A percentile compares a stretch with the other conserved stretches of the same genome.
phyloP scores from a whole-genome alignment of 2,888 invertebrate genomes.

The Philhelius pedissequus region DNA sequence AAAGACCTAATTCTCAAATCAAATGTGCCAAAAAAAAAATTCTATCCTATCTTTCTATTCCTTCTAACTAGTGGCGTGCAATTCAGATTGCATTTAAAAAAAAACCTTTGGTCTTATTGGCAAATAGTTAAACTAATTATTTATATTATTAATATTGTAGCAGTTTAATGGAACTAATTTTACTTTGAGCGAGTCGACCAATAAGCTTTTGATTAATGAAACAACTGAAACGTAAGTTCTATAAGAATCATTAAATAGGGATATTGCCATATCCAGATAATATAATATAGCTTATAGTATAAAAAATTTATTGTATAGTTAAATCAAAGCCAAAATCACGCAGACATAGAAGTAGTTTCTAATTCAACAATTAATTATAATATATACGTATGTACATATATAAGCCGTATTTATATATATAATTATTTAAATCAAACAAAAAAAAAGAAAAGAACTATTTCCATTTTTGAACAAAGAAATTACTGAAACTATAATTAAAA shows the following conservation, averaged over 20 bases:
- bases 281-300: background rate
- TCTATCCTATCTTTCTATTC: too few relatives aligned
- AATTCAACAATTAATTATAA: background rate
- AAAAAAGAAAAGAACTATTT: background rate
- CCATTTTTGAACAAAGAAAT: constrained; percentile 25
- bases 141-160: background rate
- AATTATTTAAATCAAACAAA: background rate
- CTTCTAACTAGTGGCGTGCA: too few relatives aligned
- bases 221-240: background rate
- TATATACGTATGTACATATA: background rate
- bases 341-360: background rate
- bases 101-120: too few relatives aligned
- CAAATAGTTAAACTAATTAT: too few relatives aligned
- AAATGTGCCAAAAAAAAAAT: too few relatives aligned
- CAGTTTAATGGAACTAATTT: background rate
- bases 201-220: background rate
- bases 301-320: background rate
- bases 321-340: background rate
- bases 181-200: background rate
- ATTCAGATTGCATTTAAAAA: too few relatives aligned
- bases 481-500: constrained; percentile 54
- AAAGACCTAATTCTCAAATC: too few relatives aligned
- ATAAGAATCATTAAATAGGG: background rate
- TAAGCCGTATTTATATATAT: background rate
- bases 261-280: background rate